A percentile compares a stretch with the other conserved stretches of the same genome.
Conservation (phyloP, 2,888 invertebrate genomes). For the Trypoxylon attenuatum region DNA sequence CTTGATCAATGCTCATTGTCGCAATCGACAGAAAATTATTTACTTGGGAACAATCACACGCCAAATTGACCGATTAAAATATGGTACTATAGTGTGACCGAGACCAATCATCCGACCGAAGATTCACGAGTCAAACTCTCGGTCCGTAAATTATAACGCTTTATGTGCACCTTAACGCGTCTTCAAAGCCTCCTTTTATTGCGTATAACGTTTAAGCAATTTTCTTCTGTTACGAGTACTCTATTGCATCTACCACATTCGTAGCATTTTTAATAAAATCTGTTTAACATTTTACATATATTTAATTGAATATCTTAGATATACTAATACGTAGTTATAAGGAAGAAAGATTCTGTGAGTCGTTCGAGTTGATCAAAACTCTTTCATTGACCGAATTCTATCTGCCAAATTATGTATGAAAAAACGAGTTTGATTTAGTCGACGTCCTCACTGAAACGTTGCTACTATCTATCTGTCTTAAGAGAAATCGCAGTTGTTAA, state of each 20-base stretch:
- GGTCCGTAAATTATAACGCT: not conserved
- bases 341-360: no score
- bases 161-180: not conserved
- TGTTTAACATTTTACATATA: no score
- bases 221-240: not conserved
- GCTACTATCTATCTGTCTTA: not conserved
- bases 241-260: no score
- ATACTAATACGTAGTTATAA: no score
- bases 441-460: no score
- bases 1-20: not conserved
- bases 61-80: slow-evolving; percentile 35
- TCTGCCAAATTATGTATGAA: no score
- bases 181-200: not conserved
- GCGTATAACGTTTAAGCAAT: not conserved
- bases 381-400: no score
- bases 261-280: no score
- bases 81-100: slow-evolving; percentile 4
- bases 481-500: not conserved
- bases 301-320: no score
- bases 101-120: not conserved
- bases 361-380: no score
- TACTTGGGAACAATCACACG: not conserved
- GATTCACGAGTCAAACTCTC: not conserved
- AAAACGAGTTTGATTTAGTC: no score
- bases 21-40: not conserved